Conservation (phyloP, 1,140 invertebrate genomes). For the Megalopta genalis region DNA sequence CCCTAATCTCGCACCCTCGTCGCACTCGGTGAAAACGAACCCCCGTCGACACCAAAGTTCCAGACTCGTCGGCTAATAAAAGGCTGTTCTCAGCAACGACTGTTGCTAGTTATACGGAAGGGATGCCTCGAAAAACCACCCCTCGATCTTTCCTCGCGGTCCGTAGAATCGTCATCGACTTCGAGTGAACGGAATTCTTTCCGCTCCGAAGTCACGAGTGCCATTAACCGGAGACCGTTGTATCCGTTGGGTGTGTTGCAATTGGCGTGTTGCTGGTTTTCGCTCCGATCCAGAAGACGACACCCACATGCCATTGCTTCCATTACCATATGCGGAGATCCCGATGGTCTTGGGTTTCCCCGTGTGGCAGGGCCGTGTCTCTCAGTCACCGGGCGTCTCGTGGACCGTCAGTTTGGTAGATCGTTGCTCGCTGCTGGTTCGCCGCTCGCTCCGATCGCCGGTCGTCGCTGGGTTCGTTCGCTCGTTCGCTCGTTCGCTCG, state of each 20-base stretch:
- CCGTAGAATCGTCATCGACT: too few relatives aligned
- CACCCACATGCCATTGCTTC: slow-evolving; percentile 72
- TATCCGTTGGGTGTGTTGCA: slow-evolving; percentile 12
- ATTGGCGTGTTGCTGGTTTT: slow-evolving; percentile 52
- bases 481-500: background rate
- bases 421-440: slow-evolving; percentile 28
- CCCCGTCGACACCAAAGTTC: too few relatives aligned
- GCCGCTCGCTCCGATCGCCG: slow-evolving; percentile 31
- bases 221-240: background rate
- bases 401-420: slow-evolving; percentile 61
- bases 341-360: slow-evolving; percentile 63
- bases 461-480: too few relatives aligned
- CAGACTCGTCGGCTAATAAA: too few relatives aligned
- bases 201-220: too few relatives aligned
- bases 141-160: too few relatives aligned
- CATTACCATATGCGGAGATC: slow-evolving; percentile 76
- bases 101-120: too few relatives aligned
- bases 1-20: too few relatives aligned
- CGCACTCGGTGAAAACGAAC: too few relatives aligned
- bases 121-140: too few relatives aligned
- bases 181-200: too few relatives aligned
- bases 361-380: slow-evolving; percentile 59
- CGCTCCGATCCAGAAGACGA: slow-evolving; percentile 60
- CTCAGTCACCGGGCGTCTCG: slow-evolving; percentile 68
- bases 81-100: too few relatives aligned